Conservation (phyloP, 2,888 invertebrate genomes). For the Lasioglossum villosulum region DNA sequence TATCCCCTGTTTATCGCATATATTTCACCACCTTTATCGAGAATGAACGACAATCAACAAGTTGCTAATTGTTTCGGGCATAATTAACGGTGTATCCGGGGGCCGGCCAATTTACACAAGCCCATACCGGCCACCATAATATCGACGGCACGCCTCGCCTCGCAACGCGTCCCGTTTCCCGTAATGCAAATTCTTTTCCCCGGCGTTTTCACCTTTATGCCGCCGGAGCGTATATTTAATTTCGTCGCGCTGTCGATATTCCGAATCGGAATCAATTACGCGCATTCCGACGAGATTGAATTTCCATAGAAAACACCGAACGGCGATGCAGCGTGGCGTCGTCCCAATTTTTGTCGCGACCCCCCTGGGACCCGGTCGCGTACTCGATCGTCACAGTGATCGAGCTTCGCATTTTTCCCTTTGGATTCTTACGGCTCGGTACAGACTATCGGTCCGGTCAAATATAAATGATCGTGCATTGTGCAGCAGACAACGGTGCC, state of each 20-base stretch:
- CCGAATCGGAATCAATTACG: conserved; percentile 20
- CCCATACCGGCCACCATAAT: conserved; percentile 1
- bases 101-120: conserved; percentile 25
- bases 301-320: conserved; percentile 12
- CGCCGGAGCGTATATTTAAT: conserved; percentile 36
- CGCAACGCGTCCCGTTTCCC: not conserved
- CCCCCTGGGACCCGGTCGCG: not conserved
- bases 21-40: conserved; percentile 48
- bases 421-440: not conserved
- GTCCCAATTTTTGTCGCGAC: not conserved
- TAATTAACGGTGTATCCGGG: conserved; percentile 56
- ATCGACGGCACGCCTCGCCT: not conserved
- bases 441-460: not conserved
- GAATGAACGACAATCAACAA: conserved; percentile 70
- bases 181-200: conserved; percentile 11
- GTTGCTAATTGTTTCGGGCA: conserved; percentile 67
- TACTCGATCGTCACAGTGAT: not conserved
- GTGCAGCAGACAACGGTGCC: no score
- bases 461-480: no score
- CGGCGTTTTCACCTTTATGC: conserved; percentile 2
- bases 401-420: not conserved
- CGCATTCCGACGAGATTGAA: conserved; percentile 29
- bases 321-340: not conserved
- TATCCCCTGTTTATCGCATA: conserved; percentile 8
- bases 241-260: conserved; percentile 21